phyloP scores from a whole-genome alignment of 2,797 vertebrate species.

The Hafferia zeledoni region DNA sequence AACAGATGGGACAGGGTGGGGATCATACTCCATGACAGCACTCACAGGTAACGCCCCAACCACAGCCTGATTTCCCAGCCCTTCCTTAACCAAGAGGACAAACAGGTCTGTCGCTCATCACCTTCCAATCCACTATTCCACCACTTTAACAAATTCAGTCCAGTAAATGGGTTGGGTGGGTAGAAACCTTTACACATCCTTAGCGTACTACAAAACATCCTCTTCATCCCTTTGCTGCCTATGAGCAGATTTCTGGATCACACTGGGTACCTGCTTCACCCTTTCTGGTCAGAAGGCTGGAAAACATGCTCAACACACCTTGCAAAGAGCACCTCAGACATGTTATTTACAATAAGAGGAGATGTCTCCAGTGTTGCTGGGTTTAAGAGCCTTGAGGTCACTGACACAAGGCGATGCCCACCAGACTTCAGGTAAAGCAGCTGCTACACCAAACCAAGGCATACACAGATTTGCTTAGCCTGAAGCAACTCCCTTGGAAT shows the following conservation, averaged over 20 bases:
- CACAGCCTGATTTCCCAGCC: not conserved
- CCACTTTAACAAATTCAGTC: not conserved
- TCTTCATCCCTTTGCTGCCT: not conserved
- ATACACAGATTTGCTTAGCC: not conserved
- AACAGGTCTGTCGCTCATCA: not conserved
- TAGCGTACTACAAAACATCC: not conserved
- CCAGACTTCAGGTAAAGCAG: not conserved
- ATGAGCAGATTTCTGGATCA: not conserved
- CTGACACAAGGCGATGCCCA: not conserved
- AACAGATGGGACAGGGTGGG: not conserved
- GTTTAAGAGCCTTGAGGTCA: not conserved
- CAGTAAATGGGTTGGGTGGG: not conserved
- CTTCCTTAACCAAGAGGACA: not conserved
- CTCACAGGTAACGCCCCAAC: not conserved
- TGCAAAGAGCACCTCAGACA: not conserved
- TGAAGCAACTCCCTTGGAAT: not conserved
- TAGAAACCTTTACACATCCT: not conserved
- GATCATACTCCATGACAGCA: not conserved
- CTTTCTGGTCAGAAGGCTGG: not conserved
- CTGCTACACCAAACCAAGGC: rapidly evolving
- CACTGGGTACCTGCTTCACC: not conserved
- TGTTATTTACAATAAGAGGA: rapidly evolving
- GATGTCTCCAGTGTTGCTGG: not conserved
- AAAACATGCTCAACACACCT: not conserved
- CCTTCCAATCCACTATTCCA: not conserved